Percentiles rank a stretch among this genome's conserved stretches.
Evolutionary conservation across 2,113 vertebrate genomes (phyloP).

Genomic region (Pteropus alecto): DNA sequence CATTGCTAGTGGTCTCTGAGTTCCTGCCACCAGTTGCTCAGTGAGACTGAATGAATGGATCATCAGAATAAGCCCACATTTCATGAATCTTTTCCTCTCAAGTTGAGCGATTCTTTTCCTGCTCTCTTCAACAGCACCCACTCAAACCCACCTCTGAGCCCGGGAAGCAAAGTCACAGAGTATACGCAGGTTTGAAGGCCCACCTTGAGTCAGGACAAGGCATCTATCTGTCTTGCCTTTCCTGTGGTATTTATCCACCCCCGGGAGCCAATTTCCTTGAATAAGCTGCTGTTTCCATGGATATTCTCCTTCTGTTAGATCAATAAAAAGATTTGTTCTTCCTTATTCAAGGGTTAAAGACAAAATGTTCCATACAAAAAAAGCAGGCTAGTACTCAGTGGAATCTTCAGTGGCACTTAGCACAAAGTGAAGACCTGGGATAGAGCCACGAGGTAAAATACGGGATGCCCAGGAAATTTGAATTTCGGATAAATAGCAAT

Average conservation of each 20-base stretch:
- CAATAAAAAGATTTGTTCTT: constrained; percentile 13
- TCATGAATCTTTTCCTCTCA: background rate
- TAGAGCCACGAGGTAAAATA: background rate
- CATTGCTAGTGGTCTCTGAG: background rate
- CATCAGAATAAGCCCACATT: background rate
- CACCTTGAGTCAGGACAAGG: background rate
- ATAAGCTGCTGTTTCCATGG: background rate
- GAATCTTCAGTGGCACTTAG: background rate
- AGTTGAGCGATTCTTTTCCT: background rate
- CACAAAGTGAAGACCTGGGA: background rate
- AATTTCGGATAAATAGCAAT: background rate
- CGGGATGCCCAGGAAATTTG: background rate
- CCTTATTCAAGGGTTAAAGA: constrained; percentile 27
- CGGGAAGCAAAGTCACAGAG: background rate
- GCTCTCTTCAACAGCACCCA: background rate
- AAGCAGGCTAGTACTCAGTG: background rate
- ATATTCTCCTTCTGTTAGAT: background rate
- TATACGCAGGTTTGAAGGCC: background rate
- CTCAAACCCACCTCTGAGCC: background rate
- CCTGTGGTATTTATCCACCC: background rate
- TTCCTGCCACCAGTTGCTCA: background rate
- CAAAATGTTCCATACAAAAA: constrained; percentile 17
- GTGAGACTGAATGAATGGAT: background rate
- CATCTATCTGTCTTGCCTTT: background rate
- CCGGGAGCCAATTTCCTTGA: background rate